Base-by-base conservation (phyloP, 2,888 invertebrate species). In the Ethmia dodecea region DNA sequence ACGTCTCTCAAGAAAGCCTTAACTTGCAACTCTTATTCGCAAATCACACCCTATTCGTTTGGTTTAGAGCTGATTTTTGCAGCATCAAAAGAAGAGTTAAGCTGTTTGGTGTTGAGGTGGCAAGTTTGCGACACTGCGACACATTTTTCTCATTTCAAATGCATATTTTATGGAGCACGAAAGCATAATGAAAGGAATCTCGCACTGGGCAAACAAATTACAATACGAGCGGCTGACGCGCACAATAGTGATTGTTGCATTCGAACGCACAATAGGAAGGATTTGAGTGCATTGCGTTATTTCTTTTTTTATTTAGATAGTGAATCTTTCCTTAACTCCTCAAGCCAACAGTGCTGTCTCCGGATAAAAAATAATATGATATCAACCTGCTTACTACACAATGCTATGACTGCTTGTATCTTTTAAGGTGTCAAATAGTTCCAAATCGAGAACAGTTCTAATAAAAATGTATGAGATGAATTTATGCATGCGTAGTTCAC, bases 71-170 rank as follows among this genome's bases (percentile, higher is more conserved):
- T 8, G 28, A 8, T 14, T 13, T 25, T 18, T 15, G 16, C 3
- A 11, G 12, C 26, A 22, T 3, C 22, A 22, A 22, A 14, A 9
- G 25, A 11, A 11, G 25, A 2, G 5, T 16, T 9, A 44, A 3
- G 49, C 28, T 44, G 26, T 58, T 55, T 39, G 9, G 35, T 29
- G 38, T 34, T 34, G 24, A 5, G n/a, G 20, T 20, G 13, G 29
- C 12, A 28, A 28, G 41, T 58, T 56, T 60, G 60, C 68, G 64
- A 70, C 64, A 64, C 64, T 71, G 79, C 72, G 72, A 79, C 76
- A 81, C 70, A 80, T 81, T 81, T 81, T 83, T 83, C 81, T 80
- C 77, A 76, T 83, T 79, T 77, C 71, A 65, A 65, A 75, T 83
- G 83, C 80, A 83, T 84, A 81, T 79, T 81, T 83, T 79, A 83